Conservation (phyloP, 2,113 vertebrate genomes). For the Nycticorax nycticorax region DNA sequence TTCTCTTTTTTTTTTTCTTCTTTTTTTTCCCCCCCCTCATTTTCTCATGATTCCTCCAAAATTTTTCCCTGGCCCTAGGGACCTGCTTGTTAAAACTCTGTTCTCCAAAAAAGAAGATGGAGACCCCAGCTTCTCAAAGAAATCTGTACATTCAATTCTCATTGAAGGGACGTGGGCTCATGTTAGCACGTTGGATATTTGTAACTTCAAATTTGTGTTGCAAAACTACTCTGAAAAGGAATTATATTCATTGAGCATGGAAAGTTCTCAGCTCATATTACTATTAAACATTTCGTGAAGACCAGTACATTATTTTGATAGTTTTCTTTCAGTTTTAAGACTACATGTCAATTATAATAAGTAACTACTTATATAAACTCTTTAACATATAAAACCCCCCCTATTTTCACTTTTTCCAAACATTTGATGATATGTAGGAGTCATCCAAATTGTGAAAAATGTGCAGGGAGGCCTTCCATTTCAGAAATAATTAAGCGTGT, state of each 20-base stretch:
- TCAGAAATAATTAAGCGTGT: background rate
- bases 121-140: background rate
- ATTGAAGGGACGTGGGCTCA: background rate
- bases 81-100: background rate
- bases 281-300: background rate
- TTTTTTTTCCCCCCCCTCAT: accelerated
- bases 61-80: background rate
- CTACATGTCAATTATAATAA: background rate
- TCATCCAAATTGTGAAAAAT: background rate
- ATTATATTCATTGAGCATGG: background rate
- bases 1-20: background rate
- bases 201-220: background rate
- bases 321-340: background rate
- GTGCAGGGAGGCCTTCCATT: background rate
- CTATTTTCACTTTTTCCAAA: background rate
- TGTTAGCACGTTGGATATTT: background rate
- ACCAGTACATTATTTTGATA: background rate
- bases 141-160: background rate
- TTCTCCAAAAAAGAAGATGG: background rate
- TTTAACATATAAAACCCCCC: background rate
- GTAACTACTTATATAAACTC: accelerated
- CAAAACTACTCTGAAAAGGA: background rate
- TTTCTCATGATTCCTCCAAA: background rate
- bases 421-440: background rate
- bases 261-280: background rate